These are phyloP conservation scores for Nettapus auritus DNA, from an alignment of 2,113 vertebrate genomes.

Conservation along the genomic window DNA sequence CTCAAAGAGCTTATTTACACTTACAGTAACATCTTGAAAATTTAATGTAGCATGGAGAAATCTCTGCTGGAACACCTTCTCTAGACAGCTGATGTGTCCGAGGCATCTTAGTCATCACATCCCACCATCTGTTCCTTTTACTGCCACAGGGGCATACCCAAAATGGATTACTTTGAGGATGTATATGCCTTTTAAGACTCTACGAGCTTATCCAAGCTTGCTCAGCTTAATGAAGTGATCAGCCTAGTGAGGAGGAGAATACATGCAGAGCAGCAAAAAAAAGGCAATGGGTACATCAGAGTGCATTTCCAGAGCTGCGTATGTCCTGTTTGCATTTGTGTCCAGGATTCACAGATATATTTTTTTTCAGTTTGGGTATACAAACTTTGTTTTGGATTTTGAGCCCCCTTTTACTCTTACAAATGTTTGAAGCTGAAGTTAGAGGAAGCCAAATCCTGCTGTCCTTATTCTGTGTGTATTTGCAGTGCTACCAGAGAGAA, in stretches of 20 bases:
- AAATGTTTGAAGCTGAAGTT: slow-evolving; percentile 8
- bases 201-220: background rate
- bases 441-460: background rate
- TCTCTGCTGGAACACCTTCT: slow-evolving; percentile 45
- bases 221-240: slow-evolving; percentile 35
- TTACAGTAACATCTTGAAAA: slow-evolving; percentile 41
- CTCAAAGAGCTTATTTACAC: slow-evolving; percentile 51
- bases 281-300: background rate
- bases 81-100: background rate
- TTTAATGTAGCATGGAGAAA: slow-evolving; percentile 5
- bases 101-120: background rate
- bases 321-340: background rate
- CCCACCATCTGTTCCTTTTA: slow-evolving; percentile 11
- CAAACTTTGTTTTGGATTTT: slow-evolving; percentile 32
- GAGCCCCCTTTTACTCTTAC: background rate
- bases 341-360: background rate
- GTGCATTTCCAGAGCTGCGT: rapidly evolving
- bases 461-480: background rate
- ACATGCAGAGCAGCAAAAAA: background rate
- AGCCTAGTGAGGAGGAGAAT: background rate
- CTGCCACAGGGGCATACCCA: slow-evolving; percentile 9
- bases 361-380: background rate
- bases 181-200: background rate
- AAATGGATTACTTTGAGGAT: background rate
- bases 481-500: background rate